Conservation (phyloP, 2,113 vertebrate genomes). For the Ploceus nigricollis region DNA sequence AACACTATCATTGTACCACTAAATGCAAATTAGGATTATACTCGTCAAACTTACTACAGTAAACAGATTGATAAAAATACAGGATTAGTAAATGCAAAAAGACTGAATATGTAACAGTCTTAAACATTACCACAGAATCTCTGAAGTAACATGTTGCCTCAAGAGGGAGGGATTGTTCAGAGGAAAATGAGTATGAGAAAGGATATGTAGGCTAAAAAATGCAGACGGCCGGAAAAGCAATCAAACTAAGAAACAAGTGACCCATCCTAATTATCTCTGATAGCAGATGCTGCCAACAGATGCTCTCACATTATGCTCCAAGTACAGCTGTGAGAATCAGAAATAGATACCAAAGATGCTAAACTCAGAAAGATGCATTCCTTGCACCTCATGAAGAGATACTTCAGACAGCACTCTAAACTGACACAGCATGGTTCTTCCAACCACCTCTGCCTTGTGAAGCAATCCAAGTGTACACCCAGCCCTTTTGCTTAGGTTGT, state of each 20-base stretch:
- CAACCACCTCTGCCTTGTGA: neutral
- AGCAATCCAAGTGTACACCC: neutral
- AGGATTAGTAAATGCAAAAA: neutral
- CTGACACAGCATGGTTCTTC: neutral
- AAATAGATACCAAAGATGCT: neutral
- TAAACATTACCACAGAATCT: neutral
- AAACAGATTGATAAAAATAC: neutral
- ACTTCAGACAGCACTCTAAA: neutral
- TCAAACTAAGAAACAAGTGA: constrained; percentile 26
- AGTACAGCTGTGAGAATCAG: constrained; percentile 18
- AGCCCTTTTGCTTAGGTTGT: neutral
- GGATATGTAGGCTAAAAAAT: neutral
- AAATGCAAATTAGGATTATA: neutral
- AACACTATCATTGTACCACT: neutral
- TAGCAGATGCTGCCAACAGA: constrained; percentile 53
- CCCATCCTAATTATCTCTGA: constrained; percentile 30
- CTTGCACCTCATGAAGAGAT: neutral
- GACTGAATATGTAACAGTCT: neutral
- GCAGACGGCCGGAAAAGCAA: neutral
- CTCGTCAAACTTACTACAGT: neutral
- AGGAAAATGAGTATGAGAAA: neutral
- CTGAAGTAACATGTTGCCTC: neutral
- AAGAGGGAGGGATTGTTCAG: neutral
- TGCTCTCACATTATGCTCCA: constrained; percentile 23
- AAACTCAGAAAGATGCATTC: neutral